phyloP scores from a whole-genome alignment of 2,113 vertebrate species.

The Pomatostomus ruficeps region DNA sequence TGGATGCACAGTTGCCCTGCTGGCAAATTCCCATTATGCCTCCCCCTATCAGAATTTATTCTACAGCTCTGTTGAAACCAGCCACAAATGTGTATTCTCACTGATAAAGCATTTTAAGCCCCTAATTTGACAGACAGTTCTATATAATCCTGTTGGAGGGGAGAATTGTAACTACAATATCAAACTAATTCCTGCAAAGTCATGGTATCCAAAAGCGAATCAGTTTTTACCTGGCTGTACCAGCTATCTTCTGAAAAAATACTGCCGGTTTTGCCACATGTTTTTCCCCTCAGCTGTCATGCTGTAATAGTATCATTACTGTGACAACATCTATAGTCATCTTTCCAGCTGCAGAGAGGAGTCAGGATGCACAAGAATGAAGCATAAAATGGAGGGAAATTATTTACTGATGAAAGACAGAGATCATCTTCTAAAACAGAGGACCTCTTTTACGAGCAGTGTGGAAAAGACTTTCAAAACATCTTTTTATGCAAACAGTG shows the following conservation, averaged over 20 bases:
- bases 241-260: background rate
- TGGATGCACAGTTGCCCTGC: background rate
- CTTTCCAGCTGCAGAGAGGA: background rate
- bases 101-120: background rate
- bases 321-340: background rate
- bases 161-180: background rate
- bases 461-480: background rate
- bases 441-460: background rate
- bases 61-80: background rate
- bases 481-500: background rate
- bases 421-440: background rate
- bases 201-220: background rate
- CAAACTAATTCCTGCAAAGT: background rate
- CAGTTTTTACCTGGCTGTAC: background rate
- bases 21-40: background rate
- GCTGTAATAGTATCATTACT: background rate
- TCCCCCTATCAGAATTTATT: background rate
- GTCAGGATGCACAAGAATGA: background rate
- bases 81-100: background rate
- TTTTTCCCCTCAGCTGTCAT: background rate
- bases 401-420: background rate
- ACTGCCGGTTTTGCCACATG: background rate
- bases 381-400: background rate
- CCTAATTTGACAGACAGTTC: background rate
- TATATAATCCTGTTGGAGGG: background rate